phyloP scores from a whole-genome alignment of 2,888 invertebrate species.

The Erebia ligea region DNA sequence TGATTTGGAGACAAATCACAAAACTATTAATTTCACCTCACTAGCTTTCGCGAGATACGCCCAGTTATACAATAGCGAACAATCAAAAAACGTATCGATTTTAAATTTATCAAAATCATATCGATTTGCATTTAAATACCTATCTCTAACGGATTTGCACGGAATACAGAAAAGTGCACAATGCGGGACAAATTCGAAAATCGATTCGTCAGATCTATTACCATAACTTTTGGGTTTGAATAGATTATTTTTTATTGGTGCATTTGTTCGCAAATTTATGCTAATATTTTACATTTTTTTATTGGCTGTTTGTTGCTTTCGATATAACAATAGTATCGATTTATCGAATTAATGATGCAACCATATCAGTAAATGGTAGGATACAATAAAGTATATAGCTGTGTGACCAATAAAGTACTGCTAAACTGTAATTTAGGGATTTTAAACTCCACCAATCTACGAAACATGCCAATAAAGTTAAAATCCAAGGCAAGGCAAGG shows the following conservation, averaged over 20 bases:
- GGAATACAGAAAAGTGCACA: conserved; percentile 61
- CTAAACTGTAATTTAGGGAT: no score
- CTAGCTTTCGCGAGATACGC: conserved; percentile 51
- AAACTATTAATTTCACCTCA: conserved; percentile 49
- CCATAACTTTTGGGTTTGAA: conserved; percentile 48
- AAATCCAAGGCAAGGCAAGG: no score
- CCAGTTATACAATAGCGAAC: conserved; percentile 58
- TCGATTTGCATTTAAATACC: conserved; percentile 64
- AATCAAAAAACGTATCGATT: conserved; percentile 25
- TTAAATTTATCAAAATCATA: conserved; percentile 46
- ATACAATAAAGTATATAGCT: neutral
- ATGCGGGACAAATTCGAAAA: conserved; percentile 73
- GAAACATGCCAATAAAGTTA: no score
- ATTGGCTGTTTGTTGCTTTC: neutral
- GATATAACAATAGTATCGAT: neutral
- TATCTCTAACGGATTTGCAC: conserved; percentile 73
- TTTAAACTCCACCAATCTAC: no score
- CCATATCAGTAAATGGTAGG: neutral
- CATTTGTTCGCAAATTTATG: conserved; percentile 28
- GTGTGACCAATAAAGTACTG: no score
- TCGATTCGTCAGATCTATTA: conserved; percentile 71
- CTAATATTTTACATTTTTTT: conserved; percentile 23
- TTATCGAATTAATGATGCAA: conserved; percentile 4
- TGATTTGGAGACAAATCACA: conserved; percentile 38
- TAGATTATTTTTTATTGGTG: conserved; percentile 19